Evolutionary conservation across 2,797 vertebrate genomes (phyloP), one percentile per base, ranked within the genome.

Genomic region (Capromys pilorides): DNA sequence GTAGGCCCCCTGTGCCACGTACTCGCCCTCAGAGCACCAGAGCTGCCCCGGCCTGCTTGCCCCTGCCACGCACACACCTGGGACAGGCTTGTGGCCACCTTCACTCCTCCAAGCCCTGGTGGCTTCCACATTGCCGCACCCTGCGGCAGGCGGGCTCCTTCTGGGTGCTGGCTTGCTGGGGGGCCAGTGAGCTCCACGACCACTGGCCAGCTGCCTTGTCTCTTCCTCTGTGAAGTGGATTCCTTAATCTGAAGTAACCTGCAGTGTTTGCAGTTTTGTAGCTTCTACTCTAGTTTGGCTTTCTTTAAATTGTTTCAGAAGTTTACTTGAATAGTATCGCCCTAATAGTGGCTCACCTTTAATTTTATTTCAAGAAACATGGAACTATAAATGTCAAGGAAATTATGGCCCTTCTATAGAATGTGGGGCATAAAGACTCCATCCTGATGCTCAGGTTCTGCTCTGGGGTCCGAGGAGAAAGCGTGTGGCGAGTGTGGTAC

Each of bases 341-440:
- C 36, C 16, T 86, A 83, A 57, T 59, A 39, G 57, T 77, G 22
- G 81, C 5, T 62, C 62, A 86, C n/a, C 14, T 71, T 93, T 69
- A 73, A 59, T 82, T 82, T 88, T 59, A 83, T 79, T 80, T 90
- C n/a, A 88, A 78, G 36, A 59, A 39, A 93, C 79, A 64, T 41
- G 18, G 31, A 87, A 95, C 28, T 89, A 36, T 86, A 83, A 88
- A 51, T 59, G 18, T 45, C 24, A 54, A 83, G 36, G 84, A 85
- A 95, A 57, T 45, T 31, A 66, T 24, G 41, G 10, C 13, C 28
- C 36, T 51, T 89, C n/a, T 91, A 39, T 64, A 71, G 81, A 80
- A 64, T 18, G 62, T 69, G 39, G 71, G 5, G 57, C 22, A 8
- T 11, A 26, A 41, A 96, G 31, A 90, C 75, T 78, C n/a, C 31